These are phyloP conservation scores for Clivina fossor DNA, from an alignment of 2,888 invertebrate species.

Conservation along the genomic window DNA sequence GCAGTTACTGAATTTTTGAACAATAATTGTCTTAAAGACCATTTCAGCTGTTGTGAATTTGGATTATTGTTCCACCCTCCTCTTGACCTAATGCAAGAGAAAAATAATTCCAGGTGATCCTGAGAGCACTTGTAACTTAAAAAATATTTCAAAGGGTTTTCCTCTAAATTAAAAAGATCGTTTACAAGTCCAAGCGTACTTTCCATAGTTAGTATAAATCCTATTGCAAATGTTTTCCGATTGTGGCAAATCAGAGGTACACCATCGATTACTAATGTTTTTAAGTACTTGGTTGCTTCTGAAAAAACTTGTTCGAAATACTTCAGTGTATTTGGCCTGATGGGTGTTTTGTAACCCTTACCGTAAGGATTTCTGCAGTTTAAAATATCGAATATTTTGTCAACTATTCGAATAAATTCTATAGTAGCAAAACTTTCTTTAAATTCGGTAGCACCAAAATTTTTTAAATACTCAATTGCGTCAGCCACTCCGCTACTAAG, in stretches of 20 bases:
- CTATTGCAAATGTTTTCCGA: constrained; percentile 37
- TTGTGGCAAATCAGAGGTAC: constrained; percentile 25
- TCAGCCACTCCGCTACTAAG: constrained; percentile 39
- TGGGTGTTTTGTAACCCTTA: no score
- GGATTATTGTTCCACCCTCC: constrained; percentile 42
- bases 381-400: constrained; percentile 39
- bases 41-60: constrained; percentile 38
- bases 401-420: constrained; percentile 38
- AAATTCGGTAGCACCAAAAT: constrained; percentile 24
- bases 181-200: no score
- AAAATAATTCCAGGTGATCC: constrained; percentile 40
- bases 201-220: constrained; percentile 34
- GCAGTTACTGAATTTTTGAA: constrained; percentile 38
- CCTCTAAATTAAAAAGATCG: no score
- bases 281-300: constrained; percentile 23
- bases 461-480: constrained; percentile 37
- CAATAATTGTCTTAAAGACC: constrained; percentile 40
- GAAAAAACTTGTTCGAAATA: constrained; percentile 30
- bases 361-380: constrained; percentile 40
- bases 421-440: constrained; percentile 35
- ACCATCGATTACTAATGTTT: constrained; percentile 19
- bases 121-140: constrained; percentile 38
- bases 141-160: constrained; percentile 34
- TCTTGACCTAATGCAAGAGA: constrained; percentile 39
- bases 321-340: constrained; percentile 33